Conservation (phyloP, 2,113 vertebrate genomes). For the Jacana jacana region DNA sequence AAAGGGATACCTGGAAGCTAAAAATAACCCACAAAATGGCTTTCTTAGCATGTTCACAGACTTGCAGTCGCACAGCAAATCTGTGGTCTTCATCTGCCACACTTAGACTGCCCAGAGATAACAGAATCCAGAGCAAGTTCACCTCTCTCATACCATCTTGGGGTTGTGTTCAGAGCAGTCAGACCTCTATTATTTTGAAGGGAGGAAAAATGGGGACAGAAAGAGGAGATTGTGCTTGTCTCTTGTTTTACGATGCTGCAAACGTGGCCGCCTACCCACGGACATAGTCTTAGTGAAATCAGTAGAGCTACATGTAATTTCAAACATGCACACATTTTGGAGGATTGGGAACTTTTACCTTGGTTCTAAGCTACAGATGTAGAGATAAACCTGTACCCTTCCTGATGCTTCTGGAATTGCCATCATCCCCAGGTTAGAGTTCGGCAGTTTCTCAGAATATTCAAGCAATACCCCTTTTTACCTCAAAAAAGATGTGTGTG, state of each 20-base stretch:
- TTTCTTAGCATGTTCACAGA: neutral
- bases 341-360: neutral
- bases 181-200: neutral
- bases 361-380: neutral
- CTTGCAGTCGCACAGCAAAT: neutral
- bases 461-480: neutral
- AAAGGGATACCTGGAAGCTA: neutral
- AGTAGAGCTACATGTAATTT: neutral
- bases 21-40: accelerated
- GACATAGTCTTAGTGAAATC: neutral
- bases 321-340: neutral
- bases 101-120: neutral
- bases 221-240: neutral
- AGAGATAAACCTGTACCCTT: neutral
- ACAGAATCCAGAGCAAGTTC: neutral
- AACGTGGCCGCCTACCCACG: neutral
- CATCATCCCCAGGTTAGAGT: neutral
- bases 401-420: neutral
- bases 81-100: neutral
- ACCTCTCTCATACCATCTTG: neutral
- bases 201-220: neutral
- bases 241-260: neutral
- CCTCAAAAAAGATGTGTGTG: neutral
- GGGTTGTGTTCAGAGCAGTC: neutral
- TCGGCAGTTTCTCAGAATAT: neutral